phyloP scores from a whole-genome alignment of 2,797 vertebrate species.

The Enteromius trimaculatus region DNA sequence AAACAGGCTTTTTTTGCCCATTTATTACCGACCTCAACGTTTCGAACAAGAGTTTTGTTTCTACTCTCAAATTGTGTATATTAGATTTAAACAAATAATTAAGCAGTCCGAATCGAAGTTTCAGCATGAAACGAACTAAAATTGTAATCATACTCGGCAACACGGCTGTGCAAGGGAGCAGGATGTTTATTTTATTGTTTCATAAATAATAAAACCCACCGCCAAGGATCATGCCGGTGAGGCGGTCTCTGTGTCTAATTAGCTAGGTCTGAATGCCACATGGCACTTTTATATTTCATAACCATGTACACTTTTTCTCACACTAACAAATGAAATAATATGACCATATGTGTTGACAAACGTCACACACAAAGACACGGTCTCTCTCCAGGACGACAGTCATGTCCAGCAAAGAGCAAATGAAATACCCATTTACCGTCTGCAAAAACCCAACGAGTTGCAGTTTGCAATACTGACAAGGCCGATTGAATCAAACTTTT shows the following conservation, averaged over 20 bases:
- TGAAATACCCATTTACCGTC: conserved; percentile 34
- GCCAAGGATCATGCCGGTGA: not conserved
- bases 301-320: conserved; percentile 16
- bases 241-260: conserved; percentile 12
- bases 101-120: not conserved
- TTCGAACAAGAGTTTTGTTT: not conserved
- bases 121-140: not conserved
- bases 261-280: conserved; percentile 27
- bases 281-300: conserved; percentile 43
- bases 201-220: conserved; percentile 59
- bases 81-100: not conserved
- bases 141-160: conserved; percentile 9
- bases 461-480: conserved; percentile 13
- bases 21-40: not conserved
- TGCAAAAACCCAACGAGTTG: not conserved
- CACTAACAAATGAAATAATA: not conserved
- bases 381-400: not conserved
- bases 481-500: not conserved
- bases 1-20: not conserved
- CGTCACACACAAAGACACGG: not conserved
- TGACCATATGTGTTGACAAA: conserved; percentile 15
- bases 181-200: conserved; percentile 60
- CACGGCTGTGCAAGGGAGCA: conserved; percentile 47
- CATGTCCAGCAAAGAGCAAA: conserved; percentile 26
- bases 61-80: not conserved